Percentiles rank a stretch among this genome's conserved stretches.
Evolutionary conservation across 2,113 vertebrate species (phyloP).

Genomic region (Mustela lutreola): DNA sequence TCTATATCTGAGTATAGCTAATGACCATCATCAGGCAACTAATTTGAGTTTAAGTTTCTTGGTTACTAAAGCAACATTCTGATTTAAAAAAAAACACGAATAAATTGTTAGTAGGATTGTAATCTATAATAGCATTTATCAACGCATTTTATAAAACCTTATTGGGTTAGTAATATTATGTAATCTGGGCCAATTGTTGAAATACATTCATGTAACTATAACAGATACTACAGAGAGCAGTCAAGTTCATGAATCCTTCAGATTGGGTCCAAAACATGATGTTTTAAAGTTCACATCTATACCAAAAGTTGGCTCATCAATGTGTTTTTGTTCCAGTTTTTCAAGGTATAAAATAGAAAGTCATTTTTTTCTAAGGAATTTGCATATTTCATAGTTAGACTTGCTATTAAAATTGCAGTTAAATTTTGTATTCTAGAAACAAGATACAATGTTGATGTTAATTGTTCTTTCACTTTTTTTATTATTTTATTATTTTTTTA

Average conservation of each 20-base stretch:
- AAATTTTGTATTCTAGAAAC: not conserved
- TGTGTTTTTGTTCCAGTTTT: not conserved
- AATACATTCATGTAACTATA: not conserved
- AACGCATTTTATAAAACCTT: not conserved
- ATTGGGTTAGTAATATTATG: not conserved
- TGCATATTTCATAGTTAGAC: not conserved
- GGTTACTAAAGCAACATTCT: not conserved
- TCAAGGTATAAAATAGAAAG: not conserved
- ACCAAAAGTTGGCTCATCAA: not conserved
- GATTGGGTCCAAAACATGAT: not conserved
- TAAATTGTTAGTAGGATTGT: not conserved
- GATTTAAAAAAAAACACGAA: not conserved
- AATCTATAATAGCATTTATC: not conserved
- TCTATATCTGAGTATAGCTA: not conserved
- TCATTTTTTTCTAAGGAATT: not conserved
- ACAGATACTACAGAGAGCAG: not conserved
- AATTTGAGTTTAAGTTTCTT: constrained; percentile 45
- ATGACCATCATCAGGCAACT: not conserved
- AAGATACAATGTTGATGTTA: not conserved
- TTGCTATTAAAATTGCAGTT: not conserved
- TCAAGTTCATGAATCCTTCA: not conserved
- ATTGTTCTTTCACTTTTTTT: not conserved
- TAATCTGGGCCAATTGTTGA: not conserved
- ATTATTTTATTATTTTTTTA: too few species aligned
- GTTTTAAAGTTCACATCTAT: not conserved